phyloP scores from a whole-genome alignment of 2,797 vertebrate genomes.

The Cheirogaleus major region DNA sequence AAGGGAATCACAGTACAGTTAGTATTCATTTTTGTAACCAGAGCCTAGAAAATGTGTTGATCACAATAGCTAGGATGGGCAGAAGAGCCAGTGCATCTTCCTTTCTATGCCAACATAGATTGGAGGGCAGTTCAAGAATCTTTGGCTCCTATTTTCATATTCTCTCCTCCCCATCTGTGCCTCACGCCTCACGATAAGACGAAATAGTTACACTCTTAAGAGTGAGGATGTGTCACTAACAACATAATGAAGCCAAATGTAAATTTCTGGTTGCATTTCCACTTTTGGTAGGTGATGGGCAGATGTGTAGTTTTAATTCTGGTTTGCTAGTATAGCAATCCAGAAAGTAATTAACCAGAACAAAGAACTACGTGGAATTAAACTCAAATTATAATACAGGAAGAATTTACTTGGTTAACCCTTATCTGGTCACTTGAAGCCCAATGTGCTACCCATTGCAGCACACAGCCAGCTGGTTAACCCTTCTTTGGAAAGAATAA shows the following conservation, averaged over 20 bases:
- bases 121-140: not conserved
- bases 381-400: not conserved
- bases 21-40: not conserved
- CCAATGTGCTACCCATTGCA: too few species aligned
- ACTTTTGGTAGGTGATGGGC: constrained; percentile 4
- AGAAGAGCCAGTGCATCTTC: not conserved
- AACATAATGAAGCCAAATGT: not conserved
- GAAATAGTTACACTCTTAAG: not conserved
- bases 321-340: not conserved
- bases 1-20: not conserved
- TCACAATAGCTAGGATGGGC: too few species aligned
- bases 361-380: not conserved
- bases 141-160: not conserved
- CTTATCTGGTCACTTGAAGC: not conserved
- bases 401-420: not conserved
- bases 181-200: not conserved
- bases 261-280: not conserved
- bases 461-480: not conserved
- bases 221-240: not conserved
- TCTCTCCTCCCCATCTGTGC: not conserved
- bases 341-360: constrained; percentile 53
- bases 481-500: not conserved
- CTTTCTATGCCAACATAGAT: not conserved
- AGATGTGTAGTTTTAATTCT: not conserved
- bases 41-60: not conserved